phyloP scores from a whole-genome alignment of 2,113 vertebrate genomes.

The Prunella fulvescens region DNA sequence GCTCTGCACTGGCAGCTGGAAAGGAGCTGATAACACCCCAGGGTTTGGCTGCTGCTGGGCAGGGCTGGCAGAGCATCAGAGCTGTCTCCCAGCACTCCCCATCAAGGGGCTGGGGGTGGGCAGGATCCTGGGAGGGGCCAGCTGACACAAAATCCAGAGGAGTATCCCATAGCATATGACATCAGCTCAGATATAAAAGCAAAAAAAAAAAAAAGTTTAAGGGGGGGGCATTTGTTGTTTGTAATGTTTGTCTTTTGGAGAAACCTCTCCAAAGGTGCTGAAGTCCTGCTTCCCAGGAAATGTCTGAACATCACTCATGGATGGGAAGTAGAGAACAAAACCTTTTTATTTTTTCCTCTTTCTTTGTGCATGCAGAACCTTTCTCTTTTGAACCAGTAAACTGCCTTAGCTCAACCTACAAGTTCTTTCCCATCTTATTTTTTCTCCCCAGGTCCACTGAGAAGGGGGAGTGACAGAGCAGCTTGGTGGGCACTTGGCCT shows the following conservation, averaged over 20 bases:
- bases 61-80: neutral
- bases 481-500: neutral
- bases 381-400: neutral
- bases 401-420: neutral
- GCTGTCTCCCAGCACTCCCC: accelerated
- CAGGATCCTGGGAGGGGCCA: neutral
- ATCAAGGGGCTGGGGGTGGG: accelerated
- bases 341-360: too few species aligned
- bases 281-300: neutral
- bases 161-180: neutral
- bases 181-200: neutral
- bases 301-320: accelerated
- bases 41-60: neutral
- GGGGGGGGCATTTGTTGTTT: accelerated
- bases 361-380: neutral
- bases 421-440: neutral
- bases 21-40: neutral
- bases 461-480: neutral
- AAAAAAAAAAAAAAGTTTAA: too few species aligned
- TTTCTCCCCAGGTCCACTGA: neutral
- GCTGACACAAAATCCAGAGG: neutral
- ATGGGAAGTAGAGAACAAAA: neutral
- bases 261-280: accelerated
- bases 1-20: neutral
- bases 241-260: neutral